Percentiles rank a stretch among this genome's conserved stretches.
Evolutionary conservation across 2,888 invertebrate species (phyloP).

Genomic region (Hirtodrosophila confusa): DNA sequence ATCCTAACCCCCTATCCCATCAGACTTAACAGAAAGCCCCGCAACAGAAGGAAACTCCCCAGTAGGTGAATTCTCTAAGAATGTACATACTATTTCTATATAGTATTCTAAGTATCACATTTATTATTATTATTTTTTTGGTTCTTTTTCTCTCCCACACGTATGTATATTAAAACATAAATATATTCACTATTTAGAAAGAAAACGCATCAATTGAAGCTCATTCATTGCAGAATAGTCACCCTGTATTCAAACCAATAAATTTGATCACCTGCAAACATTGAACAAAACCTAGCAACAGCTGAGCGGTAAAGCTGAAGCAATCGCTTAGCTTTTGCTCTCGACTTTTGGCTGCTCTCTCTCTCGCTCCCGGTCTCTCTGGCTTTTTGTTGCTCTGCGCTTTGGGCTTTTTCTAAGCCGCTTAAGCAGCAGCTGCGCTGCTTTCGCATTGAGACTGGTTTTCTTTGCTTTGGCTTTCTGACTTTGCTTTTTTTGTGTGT

Average conservation of each 20-base stretch:
- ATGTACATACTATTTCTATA: too few species aligned
- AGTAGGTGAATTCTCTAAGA: too few species aligned
- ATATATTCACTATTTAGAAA: not conserved
- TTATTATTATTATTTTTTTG: too few species aligned
- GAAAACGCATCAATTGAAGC: too few species aligned
- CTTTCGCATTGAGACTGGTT: slow-evolving; percentile 42
- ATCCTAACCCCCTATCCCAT: too few species aligned
- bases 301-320: slow-evolving; percentile 33
- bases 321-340: slow-evolving; percentile 7
- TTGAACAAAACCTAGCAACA: slow-evolving; percentile 24
- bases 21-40: too few species aligned
- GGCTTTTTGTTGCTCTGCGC: slow-evolving; percentile 17
- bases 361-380: slow-evolving; percentile 38
- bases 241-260: slow-evolving; percentile 24
- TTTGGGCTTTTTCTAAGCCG: slow-evolving; percentile 49
- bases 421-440: slow-evolving; percentile 45
- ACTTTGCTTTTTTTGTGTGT: slow-evolving; percentile 22
- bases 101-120: too few species aligned
- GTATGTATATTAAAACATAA: too few species aligned
- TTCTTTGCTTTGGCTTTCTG: slow-evolving; percentile 39
- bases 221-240: not conserved
- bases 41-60: too few species aligned
- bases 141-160: too few species aligned
- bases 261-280: slow-evolving; percentile 21
- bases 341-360: slow-evolving; percentile 3